Evolutionary conservation across 2,113 vertebrate species (phyloP), one percentile per base, ranked within the genome.

Genomic region (Neotoma lepida): DNA sequence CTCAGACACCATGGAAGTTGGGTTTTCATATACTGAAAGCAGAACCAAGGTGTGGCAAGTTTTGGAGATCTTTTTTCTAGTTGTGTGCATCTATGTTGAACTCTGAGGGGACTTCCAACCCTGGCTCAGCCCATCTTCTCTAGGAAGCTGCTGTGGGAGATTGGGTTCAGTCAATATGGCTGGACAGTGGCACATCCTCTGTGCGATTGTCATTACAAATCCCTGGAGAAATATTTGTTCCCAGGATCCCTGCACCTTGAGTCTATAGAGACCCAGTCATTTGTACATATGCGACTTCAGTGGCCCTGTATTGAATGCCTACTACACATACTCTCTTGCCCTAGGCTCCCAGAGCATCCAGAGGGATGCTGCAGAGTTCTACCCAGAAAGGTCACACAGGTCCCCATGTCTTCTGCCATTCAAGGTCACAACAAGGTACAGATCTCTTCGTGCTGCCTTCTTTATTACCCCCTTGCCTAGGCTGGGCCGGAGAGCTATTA

Each of bases 401-500:
- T 49, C 68, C 68, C 24, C 46, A 9, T 33, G n/a, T 33, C 10
- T 39, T 33, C 20, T n/a, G 39, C 56, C 84, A 95, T 44, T 87
- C 87, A 71, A 63, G 86, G 91, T 96, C 82, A 78, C 20, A 28
- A 44, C 71, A 86, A 96, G 89, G 86, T 88, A 51, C 49, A 2
- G 3, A 54, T 33, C 61, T 54, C 26, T 30, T 63, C n/a, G n/a
- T 54, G 9, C 56, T 4, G 12, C n/a, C 41, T 94, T 74, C 26
- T 95, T 91, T 61, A 9, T 14, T 15, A 14, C 41, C 17, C 90
- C 64, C 92, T 44, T 85, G 54, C 84, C 86, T n/a, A 66, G 63
- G 24, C 56, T 94, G 68, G 54, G 86, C 89, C 93, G 64, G 70
- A 56, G 58, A 95, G 78, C 76, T 93, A 84, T 97, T 80, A 93